These are phyloP conservation scores for Sarcophaga carnaria DNA, from an alignment of 2,888 invertebrate species.

Conservation along the genomic window DNA sequence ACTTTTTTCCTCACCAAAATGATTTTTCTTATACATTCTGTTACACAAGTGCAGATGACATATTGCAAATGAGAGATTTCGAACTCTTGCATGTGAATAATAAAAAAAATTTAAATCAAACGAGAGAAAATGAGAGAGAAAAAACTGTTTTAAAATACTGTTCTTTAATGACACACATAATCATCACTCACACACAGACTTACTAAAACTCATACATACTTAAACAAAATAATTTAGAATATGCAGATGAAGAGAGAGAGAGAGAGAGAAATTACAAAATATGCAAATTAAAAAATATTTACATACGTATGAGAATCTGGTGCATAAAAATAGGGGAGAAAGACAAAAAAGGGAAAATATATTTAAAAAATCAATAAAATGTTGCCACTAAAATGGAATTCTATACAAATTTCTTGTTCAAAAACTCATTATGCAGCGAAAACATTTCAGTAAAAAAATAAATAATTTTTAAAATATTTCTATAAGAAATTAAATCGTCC, in stretches of 20 bases:
- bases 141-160: constrained; percentile 49
- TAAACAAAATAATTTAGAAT: background rate
- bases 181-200: background rate
- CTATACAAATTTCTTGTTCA: too few species aligned
- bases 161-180: constrained; percentile 46
- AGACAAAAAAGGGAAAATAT: too few species aligned
- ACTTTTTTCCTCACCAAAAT: background rate
- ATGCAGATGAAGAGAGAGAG: background rate
- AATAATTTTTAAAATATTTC: too few species aligned
- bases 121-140: background rate
- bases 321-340: too few species aligned
- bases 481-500: too few species aligned
- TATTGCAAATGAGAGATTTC: constrained; percentile 35
- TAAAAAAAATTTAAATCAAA: constrained; percentile 52
- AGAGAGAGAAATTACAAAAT: background rate
- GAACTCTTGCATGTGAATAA: constrained; percentile 60
- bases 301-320: background rate
- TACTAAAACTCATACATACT: background rate
- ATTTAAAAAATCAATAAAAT: too few species aligned
- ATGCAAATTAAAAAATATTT: background rate
- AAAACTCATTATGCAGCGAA: too few species aligned
- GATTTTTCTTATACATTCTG: constrained; percentile 34
- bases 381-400: too few species aligned
- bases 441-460: too few species aligned
- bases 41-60: constrained; percentile 52